Conservation (phyloP, 2,797 vertebrate genomes). For the Chrosomus eos region DNA sequence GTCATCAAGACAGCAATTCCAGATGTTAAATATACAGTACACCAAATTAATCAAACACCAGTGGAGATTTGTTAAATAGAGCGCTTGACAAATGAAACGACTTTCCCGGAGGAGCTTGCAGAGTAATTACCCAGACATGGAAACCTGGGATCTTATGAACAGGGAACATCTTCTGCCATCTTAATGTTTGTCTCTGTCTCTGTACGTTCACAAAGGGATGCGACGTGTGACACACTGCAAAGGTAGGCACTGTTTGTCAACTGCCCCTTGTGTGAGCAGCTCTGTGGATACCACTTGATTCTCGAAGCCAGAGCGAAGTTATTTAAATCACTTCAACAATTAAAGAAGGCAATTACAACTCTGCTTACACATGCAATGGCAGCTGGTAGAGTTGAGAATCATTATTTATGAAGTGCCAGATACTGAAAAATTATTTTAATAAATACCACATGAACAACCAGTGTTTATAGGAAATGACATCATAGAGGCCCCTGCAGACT, state of each 20-base stretch:
- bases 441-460: not conserved
- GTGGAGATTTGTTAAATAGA: conserved; percentile 48
- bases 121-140: conserved; percentile 50
- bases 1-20: conserved; percentile 27
- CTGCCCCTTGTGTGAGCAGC: conserved; percentile 39
- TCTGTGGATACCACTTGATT: conserved; percentile 47
- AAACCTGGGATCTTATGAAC: conserved; percentile 18
- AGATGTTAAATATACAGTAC: conserved; percentile 47
- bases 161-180: conserved; percentile 51
- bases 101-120: conserved; percentile 24
- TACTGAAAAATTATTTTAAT: not conserved
- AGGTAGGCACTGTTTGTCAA: conserved; percentile 87
- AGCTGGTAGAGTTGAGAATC: not conserved
- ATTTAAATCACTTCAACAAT: not conserved
- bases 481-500: not conserved
- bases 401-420: not conserved
- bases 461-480: not conserved
- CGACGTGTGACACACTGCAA: conserved; percentile 98
- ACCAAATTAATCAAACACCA: conserved; percentile 41
- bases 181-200: conserved; percentile 94
- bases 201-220: conserved; percentile 96
- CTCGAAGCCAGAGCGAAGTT: conserved; percentile 31
- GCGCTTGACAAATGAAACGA: conserved; percentile 30
- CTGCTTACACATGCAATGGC: conserved; percentile 4
- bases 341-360: not conserved